These are phyloP conservation scores for Dolichotis patagonum DNA, from an alignment of 2,113 vertebrate species.

Conservation along the genomic window DNA sequence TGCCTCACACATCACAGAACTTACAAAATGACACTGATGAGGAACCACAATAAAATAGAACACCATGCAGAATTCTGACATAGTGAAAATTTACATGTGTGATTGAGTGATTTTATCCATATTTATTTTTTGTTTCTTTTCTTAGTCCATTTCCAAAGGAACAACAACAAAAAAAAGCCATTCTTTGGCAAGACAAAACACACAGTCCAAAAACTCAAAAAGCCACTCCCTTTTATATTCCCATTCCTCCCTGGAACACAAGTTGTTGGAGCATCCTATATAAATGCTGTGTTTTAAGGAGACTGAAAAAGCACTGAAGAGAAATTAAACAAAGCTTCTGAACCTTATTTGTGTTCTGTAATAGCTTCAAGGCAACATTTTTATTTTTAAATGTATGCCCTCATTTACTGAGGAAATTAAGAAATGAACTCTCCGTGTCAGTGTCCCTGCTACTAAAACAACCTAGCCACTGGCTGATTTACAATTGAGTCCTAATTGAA, in stretches of 20 bases:
- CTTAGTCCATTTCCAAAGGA: neutral
- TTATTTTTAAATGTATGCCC: constrained; percentile 72
- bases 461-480: constrained; percentile 61
- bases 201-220: neutral
- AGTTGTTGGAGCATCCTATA: neutral
- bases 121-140: constrained; percentile 19
- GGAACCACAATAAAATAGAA: neutral
- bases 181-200: neutral
- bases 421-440: constrained; percentile 68
- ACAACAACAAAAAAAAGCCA: neutral
- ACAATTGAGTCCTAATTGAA: constrained; percentile 77
- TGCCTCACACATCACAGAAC: neutral
- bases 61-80: neutral
- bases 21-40: neutral
- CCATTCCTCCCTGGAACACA: neutral
- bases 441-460: constrained; percentile 64
- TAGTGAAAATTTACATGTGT: neutral
- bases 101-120: neutral
- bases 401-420: constrained; percentile 77
- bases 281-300: neutral
- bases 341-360: constrained; percentile 63
- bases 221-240: neutral
- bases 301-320: constrained; percentile 8
- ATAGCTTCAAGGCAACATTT: constrained; percentile 72
- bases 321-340: constrained; percentile 68